Conservation (phyloP, 2,113 vertebrate genomes). For the Platichthys flesus region DNA sequence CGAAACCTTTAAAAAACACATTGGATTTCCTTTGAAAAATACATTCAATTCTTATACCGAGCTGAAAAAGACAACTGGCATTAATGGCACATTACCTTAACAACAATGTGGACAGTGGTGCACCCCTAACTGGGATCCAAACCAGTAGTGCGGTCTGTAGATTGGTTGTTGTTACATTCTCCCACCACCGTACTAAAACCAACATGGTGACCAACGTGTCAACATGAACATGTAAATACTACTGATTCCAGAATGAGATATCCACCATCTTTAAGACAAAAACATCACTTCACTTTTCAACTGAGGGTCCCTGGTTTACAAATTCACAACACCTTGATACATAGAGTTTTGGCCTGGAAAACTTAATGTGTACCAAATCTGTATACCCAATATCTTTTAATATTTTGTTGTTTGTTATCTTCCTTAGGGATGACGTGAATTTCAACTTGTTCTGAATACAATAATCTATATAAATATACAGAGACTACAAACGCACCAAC, state of each 20-base stretch:
- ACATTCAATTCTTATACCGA: not conserved
- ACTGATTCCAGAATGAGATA: slow-evolving; percentile 42
- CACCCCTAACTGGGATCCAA: slow-evolving; percentile 48
- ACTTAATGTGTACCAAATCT: slow-evolving; percentile 44
- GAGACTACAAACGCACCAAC: slow-evolving; percentile 72
- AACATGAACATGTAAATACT: slow-evolving; percentile 20
- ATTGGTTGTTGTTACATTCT: slow-evolving; percentile 36
- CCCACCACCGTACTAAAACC: slow-evolving; percentile 39
- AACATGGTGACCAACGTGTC: too few relatives aligned
- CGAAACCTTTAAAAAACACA: too few relatives aligned
- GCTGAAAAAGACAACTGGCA: not conserved
- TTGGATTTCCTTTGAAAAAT: not conserved
- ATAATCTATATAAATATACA: slow-evolving; percentile 72
- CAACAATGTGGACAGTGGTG: slow-evolving; percentile 26
- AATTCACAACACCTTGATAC: slow-evolving; percentile 42
- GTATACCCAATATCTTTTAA: slow-evolving; percentile 41
- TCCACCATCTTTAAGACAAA: slow-evolving; percentile 6
- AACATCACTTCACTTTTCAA: slow-evolving; percentile 34
- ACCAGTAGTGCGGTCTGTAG: slow-evolving; percentile 47
- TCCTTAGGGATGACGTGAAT: slow-evolving; percentile 32
- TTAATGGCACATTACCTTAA: slow-evolving; percentile 20
- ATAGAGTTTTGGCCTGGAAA: slow-evolving; percentile 53
- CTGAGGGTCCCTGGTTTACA: slow-evolving; percentile 35
- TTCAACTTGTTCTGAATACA: slow-evolving; percentile 59
- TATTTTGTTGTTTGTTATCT: slow-evolving; percentile 18